Base-by-base conservation (phyloP, 2,797 vertebrate species). In the Taenioides sp. region DNA sequence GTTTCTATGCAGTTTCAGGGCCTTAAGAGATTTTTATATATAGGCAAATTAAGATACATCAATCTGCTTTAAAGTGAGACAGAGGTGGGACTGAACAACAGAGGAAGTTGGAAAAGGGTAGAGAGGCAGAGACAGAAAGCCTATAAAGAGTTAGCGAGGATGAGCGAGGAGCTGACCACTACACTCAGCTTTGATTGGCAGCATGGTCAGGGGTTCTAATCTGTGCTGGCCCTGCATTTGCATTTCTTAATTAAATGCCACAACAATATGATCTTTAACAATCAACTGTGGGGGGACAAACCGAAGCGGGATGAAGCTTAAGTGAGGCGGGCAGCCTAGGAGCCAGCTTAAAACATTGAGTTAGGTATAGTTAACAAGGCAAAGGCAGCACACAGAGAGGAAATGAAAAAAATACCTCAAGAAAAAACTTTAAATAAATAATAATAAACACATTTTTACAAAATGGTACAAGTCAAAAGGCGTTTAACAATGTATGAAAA, bases 231-330 rank as follows among this genome's bases (percentile, higher is more conserved):
- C 92, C 81, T 59, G 74, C 82, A 94, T 94, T 93, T 92, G 92
- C 91, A 92, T 94, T 91, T 89, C 85, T 91, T 94, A 93, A 92
- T 94, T 89, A 93, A 92, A 94, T 90, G 91, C 91, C 92, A 93
- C 89, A 91, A 93, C 91, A 92, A 93, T 91, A 91, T 91, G 89
- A 91, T 92, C 89, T 89, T 84, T 75, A 90, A 91, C 84, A 86
- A 91, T 93, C 89, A 91, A 90, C 90, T 88, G 86, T 88, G 71
- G 58, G 65, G 67, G 83, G 71, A 79, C 54, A 23, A 17, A 72
- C 71, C 0, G 77, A 55, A 2, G 43, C 1, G 6, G 31, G 75
- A 76, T 64, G 67, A 73, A 68, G 83, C 77, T 70, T 86, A 92
- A 92, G 84, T 73, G 86, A 85, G 81, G 81, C 69, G 82, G 89